phyloP scores from a whole-genome alignment of 2,113 vertebrate species.

The Rhadina sibilatrix region DNA sequence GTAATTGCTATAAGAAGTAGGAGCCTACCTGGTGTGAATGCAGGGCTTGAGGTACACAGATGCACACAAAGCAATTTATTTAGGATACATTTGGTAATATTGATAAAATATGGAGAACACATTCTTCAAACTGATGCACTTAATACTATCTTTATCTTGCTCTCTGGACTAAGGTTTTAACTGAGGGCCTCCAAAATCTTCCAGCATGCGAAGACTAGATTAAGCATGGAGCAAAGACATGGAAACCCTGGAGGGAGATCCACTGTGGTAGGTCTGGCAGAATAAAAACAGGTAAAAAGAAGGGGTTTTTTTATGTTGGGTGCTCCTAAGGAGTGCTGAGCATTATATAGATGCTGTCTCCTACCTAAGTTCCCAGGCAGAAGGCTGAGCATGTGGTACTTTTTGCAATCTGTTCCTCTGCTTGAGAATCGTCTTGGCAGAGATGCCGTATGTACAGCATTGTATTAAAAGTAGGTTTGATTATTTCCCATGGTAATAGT shows the following conservation, averaged over 20 bases:
- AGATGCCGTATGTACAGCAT: background rate
- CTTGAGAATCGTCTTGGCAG: background rate
- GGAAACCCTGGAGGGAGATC: background rate
- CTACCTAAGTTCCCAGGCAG: background rate
- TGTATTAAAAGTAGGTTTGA: background rate
- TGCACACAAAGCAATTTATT: background rate
- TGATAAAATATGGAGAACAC: background rate
- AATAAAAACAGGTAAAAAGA: background rate
- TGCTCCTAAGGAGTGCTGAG: background rate
- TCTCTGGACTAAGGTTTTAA: background rate
- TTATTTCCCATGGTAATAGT: background rate
- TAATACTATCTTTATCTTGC: background rate
- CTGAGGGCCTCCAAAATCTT: background rate
- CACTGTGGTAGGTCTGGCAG: background rate
- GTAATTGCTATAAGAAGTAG: background rate
- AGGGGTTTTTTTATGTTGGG: background rate
- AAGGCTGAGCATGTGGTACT: background rate
- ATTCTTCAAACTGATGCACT: background rate
- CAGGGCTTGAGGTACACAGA: fast-evolving
- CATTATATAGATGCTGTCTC: background rate
- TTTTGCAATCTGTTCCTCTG: background rate
- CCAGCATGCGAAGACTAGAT: background rate
- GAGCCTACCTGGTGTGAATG: background rate
- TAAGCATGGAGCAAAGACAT: background rate
- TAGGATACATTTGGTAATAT: background rate